Evolutionary conservation across 1,140 invertebrate species (phyloP).

Genomic region (Aphis gossypii): DNA sequence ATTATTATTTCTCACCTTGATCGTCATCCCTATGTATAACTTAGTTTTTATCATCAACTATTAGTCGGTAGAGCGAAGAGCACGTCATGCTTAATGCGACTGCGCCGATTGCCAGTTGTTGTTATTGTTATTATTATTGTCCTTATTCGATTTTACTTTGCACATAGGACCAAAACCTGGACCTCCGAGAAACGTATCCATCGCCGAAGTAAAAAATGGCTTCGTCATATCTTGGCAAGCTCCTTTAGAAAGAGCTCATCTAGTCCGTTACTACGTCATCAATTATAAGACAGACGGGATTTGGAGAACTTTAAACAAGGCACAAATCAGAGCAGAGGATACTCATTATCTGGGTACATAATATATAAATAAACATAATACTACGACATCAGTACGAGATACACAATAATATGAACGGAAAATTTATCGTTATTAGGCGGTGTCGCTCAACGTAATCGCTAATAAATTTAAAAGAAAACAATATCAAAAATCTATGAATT

Average conservation of each 20-base stretch:
- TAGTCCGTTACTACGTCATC: slow-evolving; percentile 90
- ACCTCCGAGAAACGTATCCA: slow-evolving; percentile 84
- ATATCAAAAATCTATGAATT: background rate
- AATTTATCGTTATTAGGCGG: background rate
- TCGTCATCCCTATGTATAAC: background rate
- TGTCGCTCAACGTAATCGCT: background rate
- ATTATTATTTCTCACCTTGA: background rate
- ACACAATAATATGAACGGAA: background rate
- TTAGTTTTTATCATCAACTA: background rate
- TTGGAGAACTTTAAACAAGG: slow-evolving; percentile 86
- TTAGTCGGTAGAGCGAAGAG: background rate
- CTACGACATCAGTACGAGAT: background rate
- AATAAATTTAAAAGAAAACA: background rate
- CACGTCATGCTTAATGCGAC: background rate
- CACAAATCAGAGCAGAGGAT: slow-evolving; percentile 85
- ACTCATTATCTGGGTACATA: slow-evolving; percentile 81
- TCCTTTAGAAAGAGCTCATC: slow-evolving; percentile 77
- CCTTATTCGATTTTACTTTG: background rate
- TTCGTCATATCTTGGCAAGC: slow-evolving; percentile 88
- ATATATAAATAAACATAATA: background rate
- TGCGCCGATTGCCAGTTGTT: background rate
- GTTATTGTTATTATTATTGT: background rate
- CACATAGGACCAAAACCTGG: slow-evolving; percentile 86
- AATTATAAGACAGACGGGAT: slow-evolving; percentile 87
- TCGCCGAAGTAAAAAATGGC: slow-evolving; percentile 84